Conservation (phyloP, 2,113 vertebrate species). For the Rhegmatorhina hoffmannsi region DNA sequence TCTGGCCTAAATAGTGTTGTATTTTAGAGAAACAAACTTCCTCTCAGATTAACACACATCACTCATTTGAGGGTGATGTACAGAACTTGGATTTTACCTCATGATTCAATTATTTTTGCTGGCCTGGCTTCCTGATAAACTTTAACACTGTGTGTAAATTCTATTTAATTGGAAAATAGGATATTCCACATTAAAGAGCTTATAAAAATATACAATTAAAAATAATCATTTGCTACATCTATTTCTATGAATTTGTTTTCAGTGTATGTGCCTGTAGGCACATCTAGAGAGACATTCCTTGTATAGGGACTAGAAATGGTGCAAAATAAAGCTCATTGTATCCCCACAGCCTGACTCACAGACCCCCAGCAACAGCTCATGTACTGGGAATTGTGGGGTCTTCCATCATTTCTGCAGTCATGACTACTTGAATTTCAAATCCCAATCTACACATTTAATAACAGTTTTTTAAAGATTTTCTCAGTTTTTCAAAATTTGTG, state of each 20-base stretch:
- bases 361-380: neutral
- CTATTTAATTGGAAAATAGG: neutral
- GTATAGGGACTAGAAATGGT: neutral
- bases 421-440: neutral
- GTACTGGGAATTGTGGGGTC: neutral
- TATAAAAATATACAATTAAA: neutral
- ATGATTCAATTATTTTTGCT: neutral
- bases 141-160: neutral
- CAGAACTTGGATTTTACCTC: neutral
- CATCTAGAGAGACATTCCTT: neutral
- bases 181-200: neutral
- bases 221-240: neutral
- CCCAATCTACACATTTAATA: neutral
- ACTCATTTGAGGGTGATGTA: neutral
- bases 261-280: fast-evolving
- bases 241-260: neutral
- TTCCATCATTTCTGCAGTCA: neutral
- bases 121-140: neutral
- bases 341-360: neutral
- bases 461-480: neutral
- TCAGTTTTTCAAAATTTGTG: neutral
- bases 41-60: neutral
- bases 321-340: neutral
- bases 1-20: neutral
- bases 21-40: neutral